Base-by-base conservation (phyloP, 2,113 vertebrate genomes). In the Galbula dea region DNA sequence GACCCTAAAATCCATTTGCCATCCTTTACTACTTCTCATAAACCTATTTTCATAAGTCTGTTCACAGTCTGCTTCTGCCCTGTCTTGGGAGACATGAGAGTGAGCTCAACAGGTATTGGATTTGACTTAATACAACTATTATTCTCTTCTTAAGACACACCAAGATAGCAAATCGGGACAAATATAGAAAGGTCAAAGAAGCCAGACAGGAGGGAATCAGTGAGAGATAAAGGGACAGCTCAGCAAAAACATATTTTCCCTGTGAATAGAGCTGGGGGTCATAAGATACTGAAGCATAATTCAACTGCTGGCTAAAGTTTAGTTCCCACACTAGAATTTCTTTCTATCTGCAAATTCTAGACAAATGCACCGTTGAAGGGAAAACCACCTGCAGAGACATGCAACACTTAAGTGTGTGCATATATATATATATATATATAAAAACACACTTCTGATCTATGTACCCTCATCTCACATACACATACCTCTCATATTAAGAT, bases 51-150 rank as follows among this genome's bases (percentile, higher is more conserved):
- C 55, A 36, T 92, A 82, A 90, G 20, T 62, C 68, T 92, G 86
- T 71, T 86, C 55, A 94, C 77, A 81, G 95, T 83, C 73, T 3
- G 14, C 15, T 77, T 77, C 83, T 83, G 65, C 52, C 32, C 36
- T 43, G 76, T 36, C 55, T 62, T 80, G n/a, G 18, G 54, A 90
- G 49, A 69, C 55, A 54, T 16, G 41, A 80, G 85, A 94, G 36
- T 81, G 55, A 86, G 51, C 83, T 84, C 95, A 96, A 94, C 91
- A 83, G 55, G 94, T 93, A 83, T 90, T 86, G 83, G 72, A 92
- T 93, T 90, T 85, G 57, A 80, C 45, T 91, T 92, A 69, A 94
- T 92, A 80, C 41, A 84, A 83, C 72, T 74, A 73, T 83, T 88
- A 94, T 74, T 93, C 83, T 77, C 55, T 93, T 73, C 32, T 63